Percentiles rank a stretch among this genome's conserved stretches.
Evolutionary conservation across 2,113 vertebrate genomes (phyloP).

Genomic region (Phalacrocorax brasilianus): DNA sequence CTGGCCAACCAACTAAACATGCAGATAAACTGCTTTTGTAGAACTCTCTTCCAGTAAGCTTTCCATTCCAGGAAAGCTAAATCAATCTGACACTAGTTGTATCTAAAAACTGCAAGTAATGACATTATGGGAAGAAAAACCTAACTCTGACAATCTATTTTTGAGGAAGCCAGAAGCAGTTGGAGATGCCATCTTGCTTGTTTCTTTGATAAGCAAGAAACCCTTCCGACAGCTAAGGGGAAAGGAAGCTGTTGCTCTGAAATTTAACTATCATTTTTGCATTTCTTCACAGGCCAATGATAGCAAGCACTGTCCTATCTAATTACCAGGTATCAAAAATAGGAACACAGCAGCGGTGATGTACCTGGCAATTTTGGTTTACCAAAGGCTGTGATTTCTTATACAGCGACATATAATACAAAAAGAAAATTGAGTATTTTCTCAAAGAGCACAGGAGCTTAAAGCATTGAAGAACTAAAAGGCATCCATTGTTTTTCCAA

Average conservation of each 20-base stretch:
- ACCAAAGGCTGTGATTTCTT: neutral
- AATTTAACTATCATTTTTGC: neutral
- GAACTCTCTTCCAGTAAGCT: neutral
- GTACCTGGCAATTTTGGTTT: neutral
- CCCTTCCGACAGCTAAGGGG: neutral
- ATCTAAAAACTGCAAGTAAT: neutral
- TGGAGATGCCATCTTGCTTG: neutral
- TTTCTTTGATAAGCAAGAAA: neutral
- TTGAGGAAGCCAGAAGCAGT: neutral
- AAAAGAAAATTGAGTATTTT: neutral
- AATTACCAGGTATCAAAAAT: slow-evolving; percentile 10
- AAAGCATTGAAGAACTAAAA: fast-evolving
- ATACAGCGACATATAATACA: neutral
- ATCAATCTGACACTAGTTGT: neutral
- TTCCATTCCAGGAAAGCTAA: neutral
- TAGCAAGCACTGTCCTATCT: neutral
- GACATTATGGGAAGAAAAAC: neutral
- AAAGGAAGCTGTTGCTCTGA: neutral
- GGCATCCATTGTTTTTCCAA: neutral
- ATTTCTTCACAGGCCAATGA: neutral
- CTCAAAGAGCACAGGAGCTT: neutral
- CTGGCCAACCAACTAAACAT: neutral
- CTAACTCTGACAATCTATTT: neutral
- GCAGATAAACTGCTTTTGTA: neutral
- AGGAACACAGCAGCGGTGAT: neutral